Percentiles rank a stretch among this genome's conserved stretches.
Evolutionary conservation across 1,140 invertebrate genomes (phyloP).

Genomic region (Coenobita brevimanus): DNA sequence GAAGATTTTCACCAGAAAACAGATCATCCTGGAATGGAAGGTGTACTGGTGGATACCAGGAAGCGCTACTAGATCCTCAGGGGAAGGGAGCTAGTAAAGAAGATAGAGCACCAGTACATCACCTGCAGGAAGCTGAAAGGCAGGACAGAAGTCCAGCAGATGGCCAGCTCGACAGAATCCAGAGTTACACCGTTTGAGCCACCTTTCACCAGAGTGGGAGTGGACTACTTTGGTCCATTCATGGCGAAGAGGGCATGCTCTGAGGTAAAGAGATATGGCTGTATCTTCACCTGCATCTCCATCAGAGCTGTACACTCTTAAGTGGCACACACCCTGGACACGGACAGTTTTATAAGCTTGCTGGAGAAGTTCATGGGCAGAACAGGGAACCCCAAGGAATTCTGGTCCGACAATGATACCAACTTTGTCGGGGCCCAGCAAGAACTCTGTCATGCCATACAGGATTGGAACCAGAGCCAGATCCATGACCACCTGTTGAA

Average conservation of each 20-base stretch:
- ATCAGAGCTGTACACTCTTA: constrained; percentile 18
- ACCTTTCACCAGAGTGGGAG: constrained; percentile 6
- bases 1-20: not conserved
- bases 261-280: constrained; percentile 12
- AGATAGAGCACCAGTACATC: not conserved
- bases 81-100: not conserved
- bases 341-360: too few species aligned
- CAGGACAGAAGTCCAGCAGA: not conserved
- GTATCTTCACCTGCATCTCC: not conserved
- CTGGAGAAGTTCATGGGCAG: too few species aligned
- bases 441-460: too few species aligned
- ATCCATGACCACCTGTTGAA: too few species aligned
- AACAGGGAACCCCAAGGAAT: too few species aligned
- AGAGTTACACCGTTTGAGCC: constrained; percentile 7
- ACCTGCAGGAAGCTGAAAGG: not conserved
- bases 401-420: too few species aligned
- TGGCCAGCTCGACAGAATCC: not conserved
- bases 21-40: not conserved
- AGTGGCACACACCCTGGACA: not conserved
- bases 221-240: constrained; percentile 39
- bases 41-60: not conserved
- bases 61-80: not conserved
- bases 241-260: not conserved
- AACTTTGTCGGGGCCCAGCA: too few species aligned
- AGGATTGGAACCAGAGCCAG: too few species aligned